These are phyloP conservation scores for Onychorhynchus coronatus DNA, from an alignment of 2,113 vertebrate species.

Conservation along the genomic window DNA sequence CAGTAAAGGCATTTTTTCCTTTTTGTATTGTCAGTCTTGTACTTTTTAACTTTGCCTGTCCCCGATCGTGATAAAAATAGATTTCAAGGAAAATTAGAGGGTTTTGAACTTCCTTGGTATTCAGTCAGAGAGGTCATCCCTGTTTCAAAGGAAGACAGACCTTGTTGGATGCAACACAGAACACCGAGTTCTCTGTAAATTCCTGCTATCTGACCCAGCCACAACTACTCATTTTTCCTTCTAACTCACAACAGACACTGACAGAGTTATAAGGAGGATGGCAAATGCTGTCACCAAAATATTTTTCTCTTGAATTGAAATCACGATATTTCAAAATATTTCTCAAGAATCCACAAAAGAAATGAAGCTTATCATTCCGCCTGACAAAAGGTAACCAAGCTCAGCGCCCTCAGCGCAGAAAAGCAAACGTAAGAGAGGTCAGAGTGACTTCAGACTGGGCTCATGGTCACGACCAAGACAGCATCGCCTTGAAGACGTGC, in stretches of 20 bases:
- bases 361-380: not conserved
- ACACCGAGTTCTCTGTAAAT: not conserved
- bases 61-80: not conserved
- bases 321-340: not conserved
- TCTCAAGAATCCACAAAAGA: not conserved
- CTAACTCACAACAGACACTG: not conserved
- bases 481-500: fast-evolving
- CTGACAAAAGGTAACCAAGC: not conserved
- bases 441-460: not conserved
- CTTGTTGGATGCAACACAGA: not conserved
- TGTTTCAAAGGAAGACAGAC: not conserved
- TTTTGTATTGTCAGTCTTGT: not conserved
- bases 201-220: not conserved
- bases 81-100: slow-evolving; percentile 33
- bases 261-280: not conserved
- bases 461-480: not conserved
- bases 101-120: not conserved
- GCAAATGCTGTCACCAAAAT: not conserved
- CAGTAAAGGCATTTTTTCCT: not conserved
- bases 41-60: not conserved
- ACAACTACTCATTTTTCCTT: not conserved
- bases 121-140: not conserved
- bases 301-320: not conserved
- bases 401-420: not conserved
- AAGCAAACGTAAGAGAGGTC: not conserved